These are phyloP conservation scores for Lagorchestes hirsutus DNA, from an alignment of 2,797 vertebrate species.

Conservation along the genomic window DNA sequence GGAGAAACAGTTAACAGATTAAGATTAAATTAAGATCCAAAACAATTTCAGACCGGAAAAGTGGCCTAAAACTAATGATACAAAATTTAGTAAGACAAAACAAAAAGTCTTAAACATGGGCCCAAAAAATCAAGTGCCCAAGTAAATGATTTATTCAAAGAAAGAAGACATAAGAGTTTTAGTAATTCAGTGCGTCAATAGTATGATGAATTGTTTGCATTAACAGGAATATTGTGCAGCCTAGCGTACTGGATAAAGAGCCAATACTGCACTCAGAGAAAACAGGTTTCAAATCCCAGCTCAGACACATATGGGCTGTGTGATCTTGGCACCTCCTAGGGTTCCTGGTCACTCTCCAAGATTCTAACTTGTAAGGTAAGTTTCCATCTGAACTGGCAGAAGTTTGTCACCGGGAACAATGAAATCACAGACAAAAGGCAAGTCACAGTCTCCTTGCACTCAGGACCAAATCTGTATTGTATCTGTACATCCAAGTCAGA, in stretches of 20 bases:
- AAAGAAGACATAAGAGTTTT: neutral
- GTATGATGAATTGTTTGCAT: neutral
- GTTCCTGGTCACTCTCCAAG: neutral
- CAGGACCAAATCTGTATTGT: neutral
- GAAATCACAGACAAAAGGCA: neutral
- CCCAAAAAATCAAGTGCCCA: neutral
- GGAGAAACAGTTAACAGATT: neutral
- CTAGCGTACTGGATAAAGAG: neutral
- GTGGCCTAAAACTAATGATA: neutral
- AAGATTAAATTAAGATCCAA: neutral
- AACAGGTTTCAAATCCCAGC: neutral
- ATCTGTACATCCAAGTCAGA: neutral
- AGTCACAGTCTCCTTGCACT: neutral
- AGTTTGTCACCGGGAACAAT: neutral
- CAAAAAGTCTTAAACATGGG: neutral
- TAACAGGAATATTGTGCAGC: neutral
- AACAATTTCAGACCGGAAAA: neutral
- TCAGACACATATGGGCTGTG: neutral
- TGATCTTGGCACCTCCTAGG: neutral
- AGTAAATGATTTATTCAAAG: neutral
- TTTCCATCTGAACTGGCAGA: neutral
- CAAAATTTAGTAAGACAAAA: neutral
- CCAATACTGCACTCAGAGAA: neutral
- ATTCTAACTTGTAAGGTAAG: neutral
- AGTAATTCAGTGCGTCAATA: neutral